Percentiles rank a stretch among this genome's conserved stretches.
These are phyloP conservation scores for Falco rusticolus DNA, from an alignment of 2,797 vertebrate genomes.

Conservation along the genomic window DNA sequence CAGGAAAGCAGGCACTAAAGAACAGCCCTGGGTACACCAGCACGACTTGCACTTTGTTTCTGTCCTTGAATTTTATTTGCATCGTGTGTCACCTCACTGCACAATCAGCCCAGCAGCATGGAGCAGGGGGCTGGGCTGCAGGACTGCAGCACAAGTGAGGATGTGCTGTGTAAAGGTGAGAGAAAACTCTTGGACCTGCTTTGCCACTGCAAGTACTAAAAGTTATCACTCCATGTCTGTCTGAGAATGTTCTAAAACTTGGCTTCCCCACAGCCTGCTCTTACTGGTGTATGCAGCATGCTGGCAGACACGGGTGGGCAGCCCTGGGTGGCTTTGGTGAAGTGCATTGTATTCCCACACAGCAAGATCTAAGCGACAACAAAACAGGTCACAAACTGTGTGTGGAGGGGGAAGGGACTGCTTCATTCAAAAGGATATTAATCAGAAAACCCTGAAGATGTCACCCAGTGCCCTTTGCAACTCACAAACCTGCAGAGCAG, in stretches of 20 bases:
- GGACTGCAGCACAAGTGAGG: neutral
- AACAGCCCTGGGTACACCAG: neutral
- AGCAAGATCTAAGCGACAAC: neutral
- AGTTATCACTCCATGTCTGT: fast-evolving
- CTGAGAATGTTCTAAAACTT: neutral
- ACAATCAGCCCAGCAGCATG: neutral
- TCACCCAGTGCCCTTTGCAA: neutral
- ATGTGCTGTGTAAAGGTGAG: neutral
- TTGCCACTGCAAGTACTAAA: fast-evolving
- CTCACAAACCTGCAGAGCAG: neutral
- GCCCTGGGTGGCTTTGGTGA: neutral
- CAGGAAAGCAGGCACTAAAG: neutral
- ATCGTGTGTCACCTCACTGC: neutral
- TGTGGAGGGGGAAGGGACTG: neutral
- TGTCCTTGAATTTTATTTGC: neutral
- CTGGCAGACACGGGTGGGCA: neutral
- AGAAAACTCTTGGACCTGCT: neutral
- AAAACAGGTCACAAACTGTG: neutral
- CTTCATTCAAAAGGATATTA: neutral
- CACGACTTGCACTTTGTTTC: neutral
- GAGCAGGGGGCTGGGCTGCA: neutral
- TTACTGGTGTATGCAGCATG: neutral
- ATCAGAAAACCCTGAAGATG: neutral
- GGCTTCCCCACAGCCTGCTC: neutral
- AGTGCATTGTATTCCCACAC: neutral